Evolutionary conservation across 2,888 invertebrate genomes (phyloP).

Genomic region (Oasisia sp.): DNA sequence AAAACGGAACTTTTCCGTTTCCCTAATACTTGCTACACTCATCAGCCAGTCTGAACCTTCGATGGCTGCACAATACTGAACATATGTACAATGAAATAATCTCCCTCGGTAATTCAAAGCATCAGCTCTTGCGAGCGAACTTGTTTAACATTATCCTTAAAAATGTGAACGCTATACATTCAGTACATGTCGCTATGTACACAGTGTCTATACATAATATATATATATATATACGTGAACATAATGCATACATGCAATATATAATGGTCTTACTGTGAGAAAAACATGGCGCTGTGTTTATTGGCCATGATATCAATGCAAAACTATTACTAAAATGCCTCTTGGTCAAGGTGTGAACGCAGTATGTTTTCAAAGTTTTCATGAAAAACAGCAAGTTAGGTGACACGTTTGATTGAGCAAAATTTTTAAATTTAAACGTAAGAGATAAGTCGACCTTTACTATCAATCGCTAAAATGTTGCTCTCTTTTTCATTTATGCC

Average conservation of each 20-base stretch:
- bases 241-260: background rate
- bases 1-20: background rate
- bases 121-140: background rate
- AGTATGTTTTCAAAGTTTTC: background rate
- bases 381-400: no score
- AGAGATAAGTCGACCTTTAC: no score
- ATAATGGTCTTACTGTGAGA: background rate
- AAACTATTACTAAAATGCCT: background rate
- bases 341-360: background rate
- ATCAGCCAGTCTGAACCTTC: background rate
- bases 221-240: background rate
- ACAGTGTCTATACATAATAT: background rate
- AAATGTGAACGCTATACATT: background rate
- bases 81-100: conserved; percentile 10
- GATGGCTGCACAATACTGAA: conserved; percentile 10
- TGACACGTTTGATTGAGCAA: no score
- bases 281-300: background rate
- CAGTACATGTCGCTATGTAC: background rate
- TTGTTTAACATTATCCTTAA: background rate
- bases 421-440: no score
- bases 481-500: no score
- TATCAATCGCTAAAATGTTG: no score
- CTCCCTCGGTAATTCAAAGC: conserved; percentile 12
- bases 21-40: background rate
- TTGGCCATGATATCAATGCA: background rate